Conservation (phyloP, 2,113 vertebrate genomes). For the Anolis sagrei region DNA sequence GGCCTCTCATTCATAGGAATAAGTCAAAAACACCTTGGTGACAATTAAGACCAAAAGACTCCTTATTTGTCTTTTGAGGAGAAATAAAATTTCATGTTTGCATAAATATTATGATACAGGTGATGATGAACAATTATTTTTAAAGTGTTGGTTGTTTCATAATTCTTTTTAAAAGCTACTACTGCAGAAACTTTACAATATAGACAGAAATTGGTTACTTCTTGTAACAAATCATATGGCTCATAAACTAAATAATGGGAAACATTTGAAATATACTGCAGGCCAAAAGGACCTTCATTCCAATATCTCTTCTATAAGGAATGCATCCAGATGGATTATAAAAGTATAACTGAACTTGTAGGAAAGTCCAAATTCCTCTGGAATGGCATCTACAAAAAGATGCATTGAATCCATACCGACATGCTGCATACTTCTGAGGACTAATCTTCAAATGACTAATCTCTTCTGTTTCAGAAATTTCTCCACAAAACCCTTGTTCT, state of each 20-base stretch:
- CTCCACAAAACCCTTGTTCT: neutral
- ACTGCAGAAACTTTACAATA: neutral
- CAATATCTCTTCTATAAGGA: neutral
- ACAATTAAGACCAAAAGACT: too few species aligned
- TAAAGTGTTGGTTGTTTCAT: neutral
- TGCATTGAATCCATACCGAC: neutral
- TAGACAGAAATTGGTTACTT: neutral
- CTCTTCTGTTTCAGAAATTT: neutral
- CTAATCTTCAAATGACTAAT: neutral
- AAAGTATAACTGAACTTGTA: constrained; percentile 10
- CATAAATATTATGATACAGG: too few species aligned
- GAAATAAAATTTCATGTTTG: too few species aligned
- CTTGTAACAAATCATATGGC: neutral
- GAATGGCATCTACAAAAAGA: neutral
- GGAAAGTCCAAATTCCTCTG: neutral
- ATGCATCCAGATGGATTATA: neutral
- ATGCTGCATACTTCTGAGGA: neutral
- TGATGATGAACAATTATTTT: too few species aligned
- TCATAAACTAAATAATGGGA: neutral
- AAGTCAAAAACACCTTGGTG: too few species aligned
- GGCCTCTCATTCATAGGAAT: too few species aligned
- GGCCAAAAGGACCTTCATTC: neutral
- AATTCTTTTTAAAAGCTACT: neutral
- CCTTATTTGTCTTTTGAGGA: too few species aligned
- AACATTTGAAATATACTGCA: neutral